Base-by-base conservation (phyloP, 2,113 vertebrate genomes). In the Prunella fulvescens region DNA sequence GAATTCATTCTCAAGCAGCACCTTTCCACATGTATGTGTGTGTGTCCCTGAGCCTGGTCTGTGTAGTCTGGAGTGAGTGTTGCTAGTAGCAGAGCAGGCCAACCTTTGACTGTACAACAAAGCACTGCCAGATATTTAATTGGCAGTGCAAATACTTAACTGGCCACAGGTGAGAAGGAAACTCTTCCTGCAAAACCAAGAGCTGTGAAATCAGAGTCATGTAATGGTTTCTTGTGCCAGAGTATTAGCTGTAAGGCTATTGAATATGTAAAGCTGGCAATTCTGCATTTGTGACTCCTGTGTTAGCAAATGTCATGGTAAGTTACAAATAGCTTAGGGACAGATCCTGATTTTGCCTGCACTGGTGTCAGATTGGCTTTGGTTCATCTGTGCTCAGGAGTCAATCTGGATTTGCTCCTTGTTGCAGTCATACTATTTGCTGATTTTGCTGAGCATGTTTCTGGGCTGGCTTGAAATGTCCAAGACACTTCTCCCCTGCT, bases 11-110 rank as follows among this genome's bases (percentile, higher is more conserved):
- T 37, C 37, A 69, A 73, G 18, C 14, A 65, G 42, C n/a, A 54
- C 25, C 35, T 40, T 9, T 6, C 40, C 18, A 15, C 19, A 17
- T 3, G 4, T 45, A 11, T 1, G 0, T 6, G 1, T 26, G 20
- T 37, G 11, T 29, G 8, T 39, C 40, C 25, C 72, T 25, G 45
- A 58, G 37, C n/a, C 45, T 25, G 40, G 45, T 39, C 45, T 60
- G 31, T 44, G 44, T 22, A 12, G 28, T 14, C n/a, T 20, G 31
- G 61, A 51, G 47, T 5, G 31, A 51, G 29, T 28, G 51, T 56
- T 76, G 85, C 45, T 22, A 3, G 10, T 3, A 24, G 45, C 12
- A 37, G 54, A 77, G 35, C 18, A 69, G 77, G 14, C 65, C 70
- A 71, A 6, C 44, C 51, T 81, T 73, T 62, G 44, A 25, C 53